phyloP scores from a whole-genome alignment of 1,140 invertebrate genomes.

The Drosophila bipectinata region DNA sequence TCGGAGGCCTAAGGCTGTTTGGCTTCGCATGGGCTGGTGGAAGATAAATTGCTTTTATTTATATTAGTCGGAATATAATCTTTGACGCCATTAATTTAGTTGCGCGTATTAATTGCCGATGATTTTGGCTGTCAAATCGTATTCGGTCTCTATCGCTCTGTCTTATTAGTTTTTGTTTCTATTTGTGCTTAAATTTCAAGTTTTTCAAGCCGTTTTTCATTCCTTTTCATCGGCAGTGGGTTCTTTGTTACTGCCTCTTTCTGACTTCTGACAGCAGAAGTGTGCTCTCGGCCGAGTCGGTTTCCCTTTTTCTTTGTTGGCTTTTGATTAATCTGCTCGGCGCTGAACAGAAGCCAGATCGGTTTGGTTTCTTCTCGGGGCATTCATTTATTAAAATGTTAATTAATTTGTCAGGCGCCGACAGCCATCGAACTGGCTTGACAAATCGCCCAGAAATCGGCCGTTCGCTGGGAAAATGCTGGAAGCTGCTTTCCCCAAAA shows the following conservation, averaged over 20 bases:
- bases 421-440: constrained; percentile 24
- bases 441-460: constrained; percentile 12
- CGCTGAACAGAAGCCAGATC: constrained; percentile 61
- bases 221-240: constrained; percentile 15
- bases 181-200: constrained; percentile 52
- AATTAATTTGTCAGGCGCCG: constrained; percentile 74
- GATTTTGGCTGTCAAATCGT: constrained; percentile 37
- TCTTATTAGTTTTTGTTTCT: constrained; percentile 34
- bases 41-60: constrained; percentile 68
- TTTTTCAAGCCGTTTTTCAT: constrained; percentile 52
- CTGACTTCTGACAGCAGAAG: constrained; percentile 76
- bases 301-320: constrained; percentile 34
- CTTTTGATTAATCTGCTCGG: constrained; percentile 67
- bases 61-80: constrained; percentile 67
- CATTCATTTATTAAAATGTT: constrained; percentile 73
- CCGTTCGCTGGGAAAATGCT: too few relatives aligned
- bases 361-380: constrained; percentile 57
- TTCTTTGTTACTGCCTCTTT: constrained; percentile 47
- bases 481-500: too few relatives aligned
- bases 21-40: not conserved
- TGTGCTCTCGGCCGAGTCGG: constrained; percentile 40
- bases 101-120: constrained; percentile 65
- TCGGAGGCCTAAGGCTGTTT: constrained; percentile 13
- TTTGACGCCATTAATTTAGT: constrained; percentile 73
- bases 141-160: constrained; percentile 19